Percentiles rank a stretch among this genome's conserved stretches.
phyloP scores from a whole-genome alignment of 2,797 vertebrate species.

The Pitangus sulphuratus region DNA sequence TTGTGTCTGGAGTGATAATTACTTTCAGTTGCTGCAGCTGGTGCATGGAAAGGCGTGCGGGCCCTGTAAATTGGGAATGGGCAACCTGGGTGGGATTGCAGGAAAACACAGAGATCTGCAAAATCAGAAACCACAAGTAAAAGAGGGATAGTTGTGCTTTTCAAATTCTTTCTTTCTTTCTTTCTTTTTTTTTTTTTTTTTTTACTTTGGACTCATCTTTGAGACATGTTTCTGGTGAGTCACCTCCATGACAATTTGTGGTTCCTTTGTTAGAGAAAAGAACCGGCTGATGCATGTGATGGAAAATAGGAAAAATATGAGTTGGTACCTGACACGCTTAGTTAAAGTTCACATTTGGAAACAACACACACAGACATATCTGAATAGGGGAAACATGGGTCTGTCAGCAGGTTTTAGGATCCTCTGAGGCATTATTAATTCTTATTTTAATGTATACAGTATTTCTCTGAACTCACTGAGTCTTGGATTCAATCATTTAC shows the following conservation, averaged over 20 bases:
- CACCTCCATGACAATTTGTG: not conserved
- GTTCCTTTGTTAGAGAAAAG: not conserved
- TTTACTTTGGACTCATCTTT: not conserved
- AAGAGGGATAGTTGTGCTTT: not conserved
- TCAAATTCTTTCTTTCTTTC: not conserved
- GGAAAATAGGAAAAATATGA: slow-evolving; percentile 27
- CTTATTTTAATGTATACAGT: not conserved
- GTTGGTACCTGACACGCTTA: not conserved
- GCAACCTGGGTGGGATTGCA: slow-evolving; percentile 51
- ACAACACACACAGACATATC: not conserved
- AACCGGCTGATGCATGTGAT: not conserved
- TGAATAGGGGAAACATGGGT: not conserved
- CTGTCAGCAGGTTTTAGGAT: slow-evolving; percentile 2
- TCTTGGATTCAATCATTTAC: not conserved
- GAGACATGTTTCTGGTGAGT: not conserved
- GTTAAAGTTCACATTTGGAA: slow-evolving; percentile 7
- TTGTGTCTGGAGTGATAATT: slow-evolving; percentile 64
- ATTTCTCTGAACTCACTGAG: not conserved
- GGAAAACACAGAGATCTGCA: not conserved
- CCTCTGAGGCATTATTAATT: not conserved
- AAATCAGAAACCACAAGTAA: not conserved
- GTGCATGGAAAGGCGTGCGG: slow-evolving; percentile 11
- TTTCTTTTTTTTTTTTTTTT: not conserved
- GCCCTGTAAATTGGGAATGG: slow-evolving; percentile 55
- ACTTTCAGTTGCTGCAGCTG: slow-evolving; percentile 65